Conservation (phyloP, 1,140 invertebrate species). For the Solenopsis invicta region DNA sequence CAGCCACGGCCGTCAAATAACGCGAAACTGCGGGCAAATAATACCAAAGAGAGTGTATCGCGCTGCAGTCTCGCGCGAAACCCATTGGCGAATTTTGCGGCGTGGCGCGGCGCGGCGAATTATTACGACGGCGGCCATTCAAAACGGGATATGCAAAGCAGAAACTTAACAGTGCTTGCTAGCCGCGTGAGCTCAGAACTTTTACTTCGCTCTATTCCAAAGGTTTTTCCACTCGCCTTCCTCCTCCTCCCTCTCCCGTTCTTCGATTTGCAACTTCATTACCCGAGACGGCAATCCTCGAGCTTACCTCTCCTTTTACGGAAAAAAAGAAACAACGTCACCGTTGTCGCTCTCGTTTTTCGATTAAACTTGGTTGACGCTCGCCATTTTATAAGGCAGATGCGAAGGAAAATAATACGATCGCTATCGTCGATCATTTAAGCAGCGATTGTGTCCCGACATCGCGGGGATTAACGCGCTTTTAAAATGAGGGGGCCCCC, state of each 20-base stretch:
- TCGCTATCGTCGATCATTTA: conserved; percentile 39
- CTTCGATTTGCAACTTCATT: conserved; percentile 76
- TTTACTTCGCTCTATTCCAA: conserved; percentile 41
- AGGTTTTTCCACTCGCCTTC: conserved; percentile 15
- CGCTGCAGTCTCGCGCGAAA: conserved; percentile 10
- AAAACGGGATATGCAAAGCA: conserved; percentile 61
- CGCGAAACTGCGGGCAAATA: conserved; percentile 26
- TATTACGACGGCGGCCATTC: conserved; percentile 53
- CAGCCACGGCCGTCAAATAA: conserved; percentile 13
- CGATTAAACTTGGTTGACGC: conserved; percentile 63
- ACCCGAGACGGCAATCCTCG: conserved; percentile 41
- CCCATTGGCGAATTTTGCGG: conserved; percentile 38
- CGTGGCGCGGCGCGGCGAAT: conserved; percentile 18
- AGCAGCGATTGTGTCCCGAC: conserved; percentile 14
- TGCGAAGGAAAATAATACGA: background rate
- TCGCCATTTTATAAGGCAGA: conserved; percentile 24
- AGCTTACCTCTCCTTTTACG: background rate
- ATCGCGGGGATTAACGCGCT: conserved; percentile 23
- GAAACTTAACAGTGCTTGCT: conserved; percentile 41
- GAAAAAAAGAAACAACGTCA: conserved; percentile 67
- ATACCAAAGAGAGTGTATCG: conserved; percentile 5
- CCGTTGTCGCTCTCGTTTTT: conserved; percentile 20
- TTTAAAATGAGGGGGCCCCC: conserved; percentile 19
- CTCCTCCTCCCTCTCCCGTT: background rate
- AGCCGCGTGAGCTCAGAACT: conserved; percentile 54